Conservation (phyloP, 2,888 invertebrate species). For the Gryllus longicercus region DNA sequence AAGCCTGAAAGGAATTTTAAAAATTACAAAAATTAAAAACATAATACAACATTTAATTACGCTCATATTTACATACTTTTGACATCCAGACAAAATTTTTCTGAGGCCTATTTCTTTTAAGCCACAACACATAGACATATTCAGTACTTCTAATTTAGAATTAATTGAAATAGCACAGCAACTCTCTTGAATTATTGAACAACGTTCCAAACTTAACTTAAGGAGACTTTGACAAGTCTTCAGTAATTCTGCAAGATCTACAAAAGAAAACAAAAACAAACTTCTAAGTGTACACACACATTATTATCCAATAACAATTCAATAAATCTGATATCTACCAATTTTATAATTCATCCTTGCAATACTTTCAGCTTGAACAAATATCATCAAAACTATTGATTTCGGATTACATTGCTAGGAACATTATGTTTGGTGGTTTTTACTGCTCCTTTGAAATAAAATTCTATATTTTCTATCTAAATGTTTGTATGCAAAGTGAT, state of each 20-base stretch:
- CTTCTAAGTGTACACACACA: too few relatives aligned
- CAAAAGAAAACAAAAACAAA: slow-evolving; percentile 45
- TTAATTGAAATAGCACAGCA: slow-evolving; percentile 67
- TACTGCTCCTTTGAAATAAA: too few relatives aligned
- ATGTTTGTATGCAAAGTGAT: too few relatives aligned
- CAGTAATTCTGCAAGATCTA: slow-evolving; percentile 55
- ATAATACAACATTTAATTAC: not conserved
- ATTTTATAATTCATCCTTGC: too few relatives aligned
- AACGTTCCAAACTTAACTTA: slow-evolving; percentile 82
- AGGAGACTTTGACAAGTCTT: slow-evolving; percentile 65
- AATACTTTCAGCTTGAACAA: too few relatives aligned
- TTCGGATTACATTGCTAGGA: too few relatives aligned
- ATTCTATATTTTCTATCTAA: too few relatives aligned
- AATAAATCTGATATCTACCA: too few relatives aligned
- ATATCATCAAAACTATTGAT: too few relatives aligned
- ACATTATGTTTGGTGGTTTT: too few relatives aligned
- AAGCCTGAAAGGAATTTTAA: slow-evolving; percentile 51
- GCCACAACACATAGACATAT: slow-evolving; percentile 78
- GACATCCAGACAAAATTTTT: slow-evolving; percentile 59
- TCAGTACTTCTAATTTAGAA: slow-evolving; percentile 69
- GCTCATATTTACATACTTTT: slow-evolving; percentile 48
- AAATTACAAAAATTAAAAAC: slow-evolving; percentile 12
- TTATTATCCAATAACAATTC: too few relatives aligned
- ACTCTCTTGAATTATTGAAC: slow-evolving; percentile 60
- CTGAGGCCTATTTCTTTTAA: slow-evolving; percentile 62